Conservation (phyloP, 2,888 invertebrate genomes). For the Ennomos quercinarius region DNA sequence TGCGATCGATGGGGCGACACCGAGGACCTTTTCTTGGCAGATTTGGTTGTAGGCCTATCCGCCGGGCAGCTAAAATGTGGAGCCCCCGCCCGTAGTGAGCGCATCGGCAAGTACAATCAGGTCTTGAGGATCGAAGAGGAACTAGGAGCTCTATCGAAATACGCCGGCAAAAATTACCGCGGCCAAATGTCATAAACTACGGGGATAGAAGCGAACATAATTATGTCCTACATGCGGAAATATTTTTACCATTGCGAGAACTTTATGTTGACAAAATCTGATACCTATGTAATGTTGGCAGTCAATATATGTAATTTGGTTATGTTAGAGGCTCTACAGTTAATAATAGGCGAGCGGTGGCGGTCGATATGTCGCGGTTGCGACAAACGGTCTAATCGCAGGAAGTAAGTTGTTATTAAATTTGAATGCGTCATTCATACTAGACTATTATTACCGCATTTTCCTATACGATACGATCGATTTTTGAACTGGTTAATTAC, state of each 20-base stretch:
- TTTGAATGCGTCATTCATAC: constrained; percentile 49
- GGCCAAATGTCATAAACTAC: constrained; percentile 61
- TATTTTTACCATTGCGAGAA: neutral
- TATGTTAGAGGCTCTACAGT: no score
- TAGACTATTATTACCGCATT: constrained; percentile 63
- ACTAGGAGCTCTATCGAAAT: constrained; percentile 95
- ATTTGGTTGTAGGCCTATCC: constrained; percentile 98
- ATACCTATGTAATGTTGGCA: no score
- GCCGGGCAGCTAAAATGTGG: constrained; percentile 99
- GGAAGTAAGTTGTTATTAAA: constrained; percentile 62
- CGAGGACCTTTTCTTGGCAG: constrained; percentile 98
- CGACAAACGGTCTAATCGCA: constrained; percentile 65
- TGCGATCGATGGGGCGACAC: constrained; percentile 95
- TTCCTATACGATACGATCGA: constrained; percentile 16
- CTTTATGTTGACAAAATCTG: neutral
- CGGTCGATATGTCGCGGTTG: neutral
- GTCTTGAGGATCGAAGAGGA: constrained; percentile 99
- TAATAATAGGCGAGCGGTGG: no score
- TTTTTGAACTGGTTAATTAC: constrained; percentile 1
- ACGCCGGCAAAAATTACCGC: constrained; percentile 97
- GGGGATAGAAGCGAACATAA: no score
- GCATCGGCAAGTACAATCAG: constrained; percentile 99
- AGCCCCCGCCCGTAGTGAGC: constrained; percentile 98
- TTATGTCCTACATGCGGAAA: no score
- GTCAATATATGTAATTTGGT: no score